A percentile compares a stretch with the other conserved stretches of the same genome.
Conservation (phyloP, 2,888 invertebrate species). For the Mayetiola destructor region DNA sequence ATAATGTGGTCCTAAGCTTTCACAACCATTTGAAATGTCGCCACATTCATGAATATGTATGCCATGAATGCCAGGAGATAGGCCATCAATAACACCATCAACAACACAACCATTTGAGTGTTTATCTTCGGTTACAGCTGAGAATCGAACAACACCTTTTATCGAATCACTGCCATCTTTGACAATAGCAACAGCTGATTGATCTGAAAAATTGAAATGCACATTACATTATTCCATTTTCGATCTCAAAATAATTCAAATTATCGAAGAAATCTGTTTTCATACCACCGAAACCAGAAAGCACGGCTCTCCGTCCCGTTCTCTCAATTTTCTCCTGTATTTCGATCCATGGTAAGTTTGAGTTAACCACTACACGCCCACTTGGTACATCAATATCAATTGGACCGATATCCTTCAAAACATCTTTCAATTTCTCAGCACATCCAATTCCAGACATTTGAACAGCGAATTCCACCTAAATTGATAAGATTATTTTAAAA, state of each 20-base stretch:
- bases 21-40: slow-evolving; percentile 47
- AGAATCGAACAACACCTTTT: slow-evolving; percentile 63
- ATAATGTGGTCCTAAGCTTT: slow-evolving; percentile 47
- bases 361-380: slow-evolving; percentile 30
- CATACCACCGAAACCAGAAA: slow-evolving; percentile 64
- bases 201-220: slow-evolving; percentile 19
- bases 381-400: slow-evolving; percentile 27
- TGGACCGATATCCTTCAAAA: slow-evolving; percentile 32
- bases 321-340: slow-evolving; percentile 37
- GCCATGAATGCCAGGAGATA: slow-evolving; percentile 43
- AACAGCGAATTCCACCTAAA: slow-evolving; percentile 49
- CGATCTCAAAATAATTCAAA: not conserved
- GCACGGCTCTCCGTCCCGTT: slow-evolving; percentile 57
- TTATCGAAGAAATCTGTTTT: not conserved
- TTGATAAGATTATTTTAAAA: not conserved
- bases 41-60: slow-evolving; percentile 54
- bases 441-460: slow-evolving; percentile 45
- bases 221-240: not conserved
- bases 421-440: slow-evolving; percentile 36
- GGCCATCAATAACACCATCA: slow-evolving; percentile 74
- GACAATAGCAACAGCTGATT: slow-evolving; percentile 62
- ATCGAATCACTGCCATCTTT: slow-evolving; percentile 35
- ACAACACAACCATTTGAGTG: slow-evolving; percentile 44
- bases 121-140: slow-evolving; percentile 30
- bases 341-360: slow-evolving; percentile 31